Evolutionary conservation across 1,140 invertebrate genomes (phyloP), one percentile per base, ranked within the genome.

Genomic region (Chelonus insularis): DNA sequence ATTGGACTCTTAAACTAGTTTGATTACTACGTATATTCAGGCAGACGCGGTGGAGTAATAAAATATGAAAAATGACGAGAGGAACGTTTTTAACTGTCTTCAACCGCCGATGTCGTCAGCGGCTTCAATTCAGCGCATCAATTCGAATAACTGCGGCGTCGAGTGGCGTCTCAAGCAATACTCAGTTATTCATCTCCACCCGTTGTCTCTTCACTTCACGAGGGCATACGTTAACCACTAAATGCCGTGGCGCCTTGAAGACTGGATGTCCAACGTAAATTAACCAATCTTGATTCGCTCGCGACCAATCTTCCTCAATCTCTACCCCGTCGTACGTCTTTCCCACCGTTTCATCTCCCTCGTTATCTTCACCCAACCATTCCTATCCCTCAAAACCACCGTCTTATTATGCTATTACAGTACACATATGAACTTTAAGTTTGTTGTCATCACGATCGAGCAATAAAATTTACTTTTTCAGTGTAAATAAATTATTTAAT

Each of bases 171-270:
- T 68, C 65, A 51, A 56, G 23, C 14, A 48, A 52, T 65, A 39
- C 61, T 20, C 11, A 56, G 21, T 52, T 65, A 54, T 60, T 62
- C 41, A 54, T 51, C 58, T 61, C 52, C 34, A 25, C 64, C 60
- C 37, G 62, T 67, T 39, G 29, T 48, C 20, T 29, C 25, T n/a
- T 21, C 11, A 12, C 12, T 16, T 16, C 5, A 37, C 21, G n/a
- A 37, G 60, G 62, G 67, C 62, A 64, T 67, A 70, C 72, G 72
- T 75, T 73, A 74, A 73, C 68, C 67, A 66, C 69, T 78, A 80
- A 78, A 78, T 77, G 69, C 67, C 67, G 65, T 74, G 78, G 78
- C 78, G 78, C 78, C 78, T 77, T 57, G 71, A 72, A 70, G 76
- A 75, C 75, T 74, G 72, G 8, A 48, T 48, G 11, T 21, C 71